Evolutionary conservation across 2,113 vertebrate species (phyloP), one percentile per base, ranked within the genome.

Genomic region (Psephotus haematonotus): DNA sequence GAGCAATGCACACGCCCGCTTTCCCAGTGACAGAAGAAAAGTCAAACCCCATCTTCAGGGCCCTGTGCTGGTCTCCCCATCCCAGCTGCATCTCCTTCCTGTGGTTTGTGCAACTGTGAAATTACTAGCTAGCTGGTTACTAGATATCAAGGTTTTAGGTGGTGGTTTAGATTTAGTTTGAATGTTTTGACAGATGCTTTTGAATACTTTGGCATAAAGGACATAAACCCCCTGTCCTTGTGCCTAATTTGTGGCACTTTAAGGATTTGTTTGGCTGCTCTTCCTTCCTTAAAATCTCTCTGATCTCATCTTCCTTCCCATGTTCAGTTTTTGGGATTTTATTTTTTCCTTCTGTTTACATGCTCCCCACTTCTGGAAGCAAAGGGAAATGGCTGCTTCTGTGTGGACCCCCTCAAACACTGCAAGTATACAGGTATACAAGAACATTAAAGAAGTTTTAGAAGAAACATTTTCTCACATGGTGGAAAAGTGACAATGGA

Each of bases 151-250:
- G 63, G 17, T n/a, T 83, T 80, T n/a, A 35, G 8, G 25, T 16
- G 6, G 3, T 59, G 28, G 49, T 65, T 79, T n/a, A 57, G 31
- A 52, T 81, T 70, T 41, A 41, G 4, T 10, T 86, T 60, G 28
- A 37, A 18, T 62, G 22, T 46, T 82, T 71, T 60, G 47, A 55
- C 2, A 23, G 28, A 71, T 64, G 47, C 13, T 59, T 87, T 67
- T 67, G 46, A 70, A 44, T 2, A 23, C 70, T 37, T 78, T 82
- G 37, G 6, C 31, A 15, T 29, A 31, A 57, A 67, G 44, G 5
- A 29, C 3, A 6, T 55, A 72, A 59, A 4, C 0, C 1, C 4
- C 1, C 0, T 3, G 9, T 8, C 14, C 24, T 31, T 49, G 17
- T 35, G 62, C 41, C 12, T 6, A 37, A 2, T 60, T 69, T 90